These are phyloP conservation scores for Phania funesta DNA, from an alignment of 2,888 invertebrate genomes.

Conservation along the genomic window DNA sequence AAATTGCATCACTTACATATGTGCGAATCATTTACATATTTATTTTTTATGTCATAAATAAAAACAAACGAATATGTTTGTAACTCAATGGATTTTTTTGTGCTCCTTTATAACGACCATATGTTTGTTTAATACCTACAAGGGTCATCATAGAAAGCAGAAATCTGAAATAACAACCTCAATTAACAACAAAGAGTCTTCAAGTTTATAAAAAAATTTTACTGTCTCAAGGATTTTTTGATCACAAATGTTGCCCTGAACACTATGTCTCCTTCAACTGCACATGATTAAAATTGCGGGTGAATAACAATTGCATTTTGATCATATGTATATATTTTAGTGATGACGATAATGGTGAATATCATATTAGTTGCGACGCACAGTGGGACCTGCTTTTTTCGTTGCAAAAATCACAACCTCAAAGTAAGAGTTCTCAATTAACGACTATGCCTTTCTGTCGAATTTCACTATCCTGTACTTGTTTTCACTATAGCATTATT, in stretches of 20 bases:
- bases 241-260: not conserved
- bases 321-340: constrained; percentile 16
- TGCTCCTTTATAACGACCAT: constrained; percentile 30
- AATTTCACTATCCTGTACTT: no score
- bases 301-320: constrained; percentile 32
- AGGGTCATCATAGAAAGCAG: constrained; percentile 8
- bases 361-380: not conserved
- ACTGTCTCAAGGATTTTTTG: constrained; percentile 58
- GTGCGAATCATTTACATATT: constrained; percentile 54
- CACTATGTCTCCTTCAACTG: constrained; percentile 30
- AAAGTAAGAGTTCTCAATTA: no score
- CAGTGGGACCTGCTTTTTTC: not conserved
- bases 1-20: constrained; percentile 56
- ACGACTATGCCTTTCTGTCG: no score
- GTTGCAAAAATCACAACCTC: no score
- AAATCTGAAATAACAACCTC: not conserved
- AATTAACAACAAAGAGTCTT: not conserved
- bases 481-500: no score
- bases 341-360: constrained; percentile 12
- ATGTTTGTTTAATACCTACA: constrained; percentile 36
- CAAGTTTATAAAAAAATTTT: not conserved
- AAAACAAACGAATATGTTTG: not conserved
- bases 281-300: constrained; percentile 47
- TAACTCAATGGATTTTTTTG: not conserved
- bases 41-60: not conserved